Conservation (phyloP, 2,888 invertebrate genomes). For the Lacanobia oleracea region DNA sequence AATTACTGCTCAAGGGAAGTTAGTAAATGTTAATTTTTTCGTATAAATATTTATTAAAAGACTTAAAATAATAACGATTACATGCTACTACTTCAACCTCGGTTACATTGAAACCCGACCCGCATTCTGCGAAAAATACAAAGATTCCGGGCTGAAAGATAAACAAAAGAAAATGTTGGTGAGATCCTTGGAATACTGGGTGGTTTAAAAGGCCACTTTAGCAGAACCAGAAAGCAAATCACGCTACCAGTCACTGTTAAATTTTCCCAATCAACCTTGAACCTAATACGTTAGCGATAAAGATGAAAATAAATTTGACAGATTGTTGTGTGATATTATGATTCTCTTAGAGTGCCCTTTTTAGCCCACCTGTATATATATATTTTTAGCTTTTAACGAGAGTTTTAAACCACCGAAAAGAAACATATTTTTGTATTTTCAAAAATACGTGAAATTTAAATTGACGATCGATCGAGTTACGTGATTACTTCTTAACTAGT, state of each 20-base stretch:
- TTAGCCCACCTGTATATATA: no score
- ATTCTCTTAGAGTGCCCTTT: no score
- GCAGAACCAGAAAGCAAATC: no score
- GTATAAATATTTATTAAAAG: conserved; percentile 23
- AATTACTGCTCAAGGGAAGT: neutral
- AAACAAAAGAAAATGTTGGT: neutral
- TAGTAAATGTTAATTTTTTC: neutral
- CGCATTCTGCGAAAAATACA: neutral
- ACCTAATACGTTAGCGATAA: no score
- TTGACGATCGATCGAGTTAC: neutral
- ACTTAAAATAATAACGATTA: neutral
- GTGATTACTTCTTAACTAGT: neutral
- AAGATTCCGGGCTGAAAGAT: neutral
- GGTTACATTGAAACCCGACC: neutral
- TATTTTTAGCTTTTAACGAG: neutral
- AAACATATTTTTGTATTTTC: neutral
- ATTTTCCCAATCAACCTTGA: no score
- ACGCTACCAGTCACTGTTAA: no score
- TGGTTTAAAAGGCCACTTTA: no score
- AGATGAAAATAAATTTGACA: no score
- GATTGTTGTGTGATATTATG: no score
- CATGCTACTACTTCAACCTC: neutral
- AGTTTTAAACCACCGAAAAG: neutral
- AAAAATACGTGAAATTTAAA: neutral
- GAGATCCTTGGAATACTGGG: no score